phyloP scores from a whole-genome alignment of 2,888 invertebrate species.

The Drosophila recens region DNA sequence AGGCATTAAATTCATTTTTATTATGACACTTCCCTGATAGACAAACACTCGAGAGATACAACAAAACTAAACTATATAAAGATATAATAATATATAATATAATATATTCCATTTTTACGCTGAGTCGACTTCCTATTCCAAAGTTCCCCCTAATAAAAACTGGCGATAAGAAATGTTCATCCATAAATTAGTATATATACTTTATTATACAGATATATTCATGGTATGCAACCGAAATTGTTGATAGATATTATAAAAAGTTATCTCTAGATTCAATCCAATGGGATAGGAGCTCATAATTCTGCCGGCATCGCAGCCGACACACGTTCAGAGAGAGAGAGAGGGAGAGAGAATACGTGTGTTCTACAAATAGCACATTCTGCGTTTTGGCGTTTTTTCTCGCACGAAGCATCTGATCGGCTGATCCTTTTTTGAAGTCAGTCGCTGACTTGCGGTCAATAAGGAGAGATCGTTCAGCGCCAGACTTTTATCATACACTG shows the following conservation, averaged over 20 bases:
- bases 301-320: too few species aligned
- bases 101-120: constrained; percentile 38
- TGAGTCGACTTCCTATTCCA: constrained; percentile 55
- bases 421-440: too few species aligned
- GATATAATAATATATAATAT: not conserved
- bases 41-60: constrained; percentile 22
- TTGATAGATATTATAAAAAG: constrained; percentile 2
- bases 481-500: too few species aligned
- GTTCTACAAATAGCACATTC: too few species aligned
- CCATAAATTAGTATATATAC: constrained; percentile 24
- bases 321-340: too few species aligned
- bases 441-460: too few species aligned
- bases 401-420: too few species aligned
- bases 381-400: too few species aligned
- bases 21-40: constrained; percentile 18
- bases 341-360: too few species aligned
- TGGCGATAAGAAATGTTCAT: constrained; percentile 35
- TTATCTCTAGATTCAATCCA: constrained; percentile 3
- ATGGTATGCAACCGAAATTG: constrained; percentile 7
- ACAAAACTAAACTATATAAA: not conserved
- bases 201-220: constrained; percentile 3
- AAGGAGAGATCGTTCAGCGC: too few species aligned
- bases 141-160: constrained; percentile 28
- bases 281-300: too few species aligned
- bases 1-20: constrained; percentile 35